Base-by-base conservation (phyloP, 2,888 invertebrate species). In the Eristalis tenax region DNA sequence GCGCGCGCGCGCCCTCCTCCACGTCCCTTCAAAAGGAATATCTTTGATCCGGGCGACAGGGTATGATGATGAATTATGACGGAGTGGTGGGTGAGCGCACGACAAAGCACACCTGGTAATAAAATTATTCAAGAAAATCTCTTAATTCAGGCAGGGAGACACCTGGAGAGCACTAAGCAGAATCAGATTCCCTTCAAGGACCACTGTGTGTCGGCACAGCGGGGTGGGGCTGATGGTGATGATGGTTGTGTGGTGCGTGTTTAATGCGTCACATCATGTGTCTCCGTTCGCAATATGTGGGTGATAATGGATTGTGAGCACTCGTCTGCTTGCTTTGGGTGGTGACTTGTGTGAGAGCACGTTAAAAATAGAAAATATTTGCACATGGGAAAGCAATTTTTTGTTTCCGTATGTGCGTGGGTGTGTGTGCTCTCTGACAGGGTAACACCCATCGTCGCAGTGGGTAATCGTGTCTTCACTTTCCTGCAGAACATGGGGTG, bases 31-130 rank as follows among this genome's bases (percentile, higher is more conserved):
- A 28, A 68, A 79, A 59, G 70, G 35, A 75, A 40, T 56, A 63
- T 74, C 59, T 50, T 74, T 78, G 68, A 63, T 77, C 56, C 56
- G 15, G 5, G 13, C 35, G 13, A 38, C 38, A 13, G 11, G 57
- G 65, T 50, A 22, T 26, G 26, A 73, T 81, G 82, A 82, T 50
- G 68, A 82, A 82, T 86, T 86, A 78, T 82, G 70, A 74, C 69
- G 56, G 26, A 70, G 65, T 43, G 61, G 8, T 74, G 35, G 26
- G 26, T 8, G 18, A 5, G n/a, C 15, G 23, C 5, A n/a, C 28
- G 32, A 18, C 28, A 43, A n/a, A 50, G 32, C 22, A 4, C 73
- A 64, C 50, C 50, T 73, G 73, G 32, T 50, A 32, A 35, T 73
- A 65, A 23, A 76, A 71, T 66, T 40, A 35, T 38, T 59, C 38